Evolutionary conservation across 92 coral and sea anemone species (phyloP).

Genomic region (Epizoanthus scotinus): DNA sequence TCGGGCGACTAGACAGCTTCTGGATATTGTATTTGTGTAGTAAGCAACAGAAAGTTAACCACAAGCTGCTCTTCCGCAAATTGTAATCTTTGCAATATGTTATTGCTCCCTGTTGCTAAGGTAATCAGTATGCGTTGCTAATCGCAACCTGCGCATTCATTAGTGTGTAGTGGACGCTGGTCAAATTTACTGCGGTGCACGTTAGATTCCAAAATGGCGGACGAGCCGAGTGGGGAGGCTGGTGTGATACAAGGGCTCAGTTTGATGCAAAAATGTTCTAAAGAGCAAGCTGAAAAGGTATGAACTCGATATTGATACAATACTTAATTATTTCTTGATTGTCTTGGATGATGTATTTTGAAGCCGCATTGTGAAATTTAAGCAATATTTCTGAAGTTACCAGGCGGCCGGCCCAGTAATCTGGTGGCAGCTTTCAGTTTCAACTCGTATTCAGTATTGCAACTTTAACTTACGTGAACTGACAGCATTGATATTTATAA

Average conservation of each 20-base stretch:
- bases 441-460: too few species aligned
- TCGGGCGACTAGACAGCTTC: background rate
- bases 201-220: conserved; percentile 79
- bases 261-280: conserved; percentile 85
- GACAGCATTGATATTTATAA: too few species aligned
- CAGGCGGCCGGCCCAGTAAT: too few species aligned
- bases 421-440: too few species aligned
- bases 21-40: background rate
- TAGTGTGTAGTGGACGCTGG: conserved; percentile 52
- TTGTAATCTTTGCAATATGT: background rate
- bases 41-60: background rate
- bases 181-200: conserved; percentile 47
- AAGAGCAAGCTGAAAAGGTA: conserved; percentile 82
- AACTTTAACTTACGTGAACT: too few species aligned
- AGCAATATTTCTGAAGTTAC: too few species aligned
- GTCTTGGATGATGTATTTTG: too few species aligned
- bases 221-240: conserved; percentile 34
- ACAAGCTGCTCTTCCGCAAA: background rate
- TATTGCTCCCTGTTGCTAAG: conserved; percentile 71
- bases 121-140: conserved; percentile 77
- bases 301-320: background rate
- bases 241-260: conserved; percentile 46
- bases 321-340: background rate
- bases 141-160: conserved; percentile 53
- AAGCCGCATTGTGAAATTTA: too few species aligned